Conservation (phyloP, 2,888 invertebrate species). For the Tortricodes alternella region DNA sequence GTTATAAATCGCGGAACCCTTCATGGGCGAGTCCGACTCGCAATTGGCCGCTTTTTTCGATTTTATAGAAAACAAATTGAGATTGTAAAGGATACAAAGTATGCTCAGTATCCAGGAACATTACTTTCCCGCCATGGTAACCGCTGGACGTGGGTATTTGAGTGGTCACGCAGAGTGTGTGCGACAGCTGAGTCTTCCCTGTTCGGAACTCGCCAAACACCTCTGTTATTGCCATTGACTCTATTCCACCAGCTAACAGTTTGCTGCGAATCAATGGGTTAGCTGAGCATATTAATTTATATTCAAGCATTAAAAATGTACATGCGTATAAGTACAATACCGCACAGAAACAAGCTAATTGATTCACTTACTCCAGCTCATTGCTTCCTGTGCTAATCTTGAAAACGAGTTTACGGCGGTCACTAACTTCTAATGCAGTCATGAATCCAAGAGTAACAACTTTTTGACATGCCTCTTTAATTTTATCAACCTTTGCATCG, state of each 20-base stretch:
- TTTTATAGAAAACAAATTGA: no score
- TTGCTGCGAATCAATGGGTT: slow-evolving; percentile 77
- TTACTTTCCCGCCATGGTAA: slow-evolving; percentile 90
- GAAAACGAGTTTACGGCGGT: slow-evolving; percentile 88
- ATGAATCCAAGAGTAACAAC: slow-evolving; percentile 85
- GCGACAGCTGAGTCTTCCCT: slow-evolving; percentile 91
- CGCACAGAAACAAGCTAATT: neutral
- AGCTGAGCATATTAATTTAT: no score
- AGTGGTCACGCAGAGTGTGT: slow-evolving; percentile 90
- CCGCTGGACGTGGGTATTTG: slow-evolving; percentile 87
- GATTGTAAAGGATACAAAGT: slow-evolving; percentile 93
- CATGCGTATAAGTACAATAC: slow-evolving; percentile 6
- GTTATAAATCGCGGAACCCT: no score
- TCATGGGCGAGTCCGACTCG: no score
- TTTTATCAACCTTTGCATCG: slow-evolving; percentile 90
- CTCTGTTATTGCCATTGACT: slow-evolving; percentile 93
- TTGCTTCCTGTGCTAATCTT: slow-evolving; percentile 85
- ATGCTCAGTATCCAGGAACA: slow-evolving; percentile 92
- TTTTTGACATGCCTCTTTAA: slow-evolving; percentile 89
- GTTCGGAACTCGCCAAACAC: slow-evolving; percentile 92
- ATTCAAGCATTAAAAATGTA: neutral
- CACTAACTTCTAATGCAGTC: slow-evolving; percentile 89
- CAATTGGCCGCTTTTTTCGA: no score
- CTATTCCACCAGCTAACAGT: slow-evolving; percentile 89
- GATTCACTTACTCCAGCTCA: slow-evolving; percentile 86